A percentile compares a stretch with the other conserved stretches of the same genome.
phyloP scores from a whole-genome alignment of 2,888 invertebrate species.

The Rhyacophila evoluta region DNA sequence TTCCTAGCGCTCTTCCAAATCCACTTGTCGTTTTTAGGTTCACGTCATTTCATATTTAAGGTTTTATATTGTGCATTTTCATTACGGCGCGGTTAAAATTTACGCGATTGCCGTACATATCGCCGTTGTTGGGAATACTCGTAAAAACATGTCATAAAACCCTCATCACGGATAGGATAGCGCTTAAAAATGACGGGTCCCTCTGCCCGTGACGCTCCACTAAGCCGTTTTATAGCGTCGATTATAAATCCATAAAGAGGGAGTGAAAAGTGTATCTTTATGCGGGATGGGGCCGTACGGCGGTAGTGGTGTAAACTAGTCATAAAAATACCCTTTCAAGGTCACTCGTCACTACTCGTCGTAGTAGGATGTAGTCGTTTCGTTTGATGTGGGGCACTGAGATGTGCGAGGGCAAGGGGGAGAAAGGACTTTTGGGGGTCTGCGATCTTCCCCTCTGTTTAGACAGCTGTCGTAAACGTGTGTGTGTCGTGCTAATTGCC shows the following conservation, averaged over 20 bases:
- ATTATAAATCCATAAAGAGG: conserved; percentile 43
- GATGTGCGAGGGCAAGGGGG: conserved; percentile 25
- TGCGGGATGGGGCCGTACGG: background rate
- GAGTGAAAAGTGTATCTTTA: conserved; percentile 23
- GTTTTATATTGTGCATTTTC: conserved; percentile 4
- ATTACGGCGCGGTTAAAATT: background rate
- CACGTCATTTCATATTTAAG: background rate
- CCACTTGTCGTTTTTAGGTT: background rate
- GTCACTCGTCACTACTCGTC: conserved; percentile 9
- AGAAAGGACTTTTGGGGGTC: background rate
- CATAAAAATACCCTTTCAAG: conserved; percentile 41
- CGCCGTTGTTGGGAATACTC: background rate
- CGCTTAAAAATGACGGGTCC: background rate
- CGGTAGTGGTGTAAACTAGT: conserved; percentile 1
- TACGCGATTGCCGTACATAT: background rate
- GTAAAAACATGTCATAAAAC: conserved; percentile 4
- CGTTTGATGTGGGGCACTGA: conserved; percentile 48
- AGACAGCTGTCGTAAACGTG: background rate
- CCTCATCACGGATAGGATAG: conserved; percentile 4
- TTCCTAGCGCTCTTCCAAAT: background rate
- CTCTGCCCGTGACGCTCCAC: conserved; percentile 15
- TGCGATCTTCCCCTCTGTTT: background rate
- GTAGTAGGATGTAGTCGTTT: conserved; percentile 26
- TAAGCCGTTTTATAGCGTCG: conserved; percentile 37
- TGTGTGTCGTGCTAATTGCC: background rate